Evolutionary conservation across 2,797 vertebrate species (phyloP).

Genomic region (Pogonophryne albipinna): DNA sequence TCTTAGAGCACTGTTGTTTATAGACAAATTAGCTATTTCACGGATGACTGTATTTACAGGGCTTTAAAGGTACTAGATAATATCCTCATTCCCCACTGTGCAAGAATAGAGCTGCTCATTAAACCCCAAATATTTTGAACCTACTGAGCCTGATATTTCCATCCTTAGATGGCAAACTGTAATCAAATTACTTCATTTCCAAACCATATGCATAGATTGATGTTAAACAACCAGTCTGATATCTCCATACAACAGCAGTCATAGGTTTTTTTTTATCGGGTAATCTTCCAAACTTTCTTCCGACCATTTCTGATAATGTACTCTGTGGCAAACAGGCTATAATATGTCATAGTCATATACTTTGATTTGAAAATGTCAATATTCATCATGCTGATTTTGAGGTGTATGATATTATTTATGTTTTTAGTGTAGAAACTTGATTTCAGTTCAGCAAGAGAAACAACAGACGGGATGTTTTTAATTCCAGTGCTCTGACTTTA

Average conservation of each 20-base stretch:
- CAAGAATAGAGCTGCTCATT: constrained; percentile 40
- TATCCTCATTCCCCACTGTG: constrained; percentile 39
- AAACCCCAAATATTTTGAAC: not conserved
- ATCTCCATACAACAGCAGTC: constrained; percentile 11
- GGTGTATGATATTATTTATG: not conserved
- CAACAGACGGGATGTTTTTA: constrained; percentile 28
- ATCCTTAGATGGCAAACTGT: constrained; percentile 1
- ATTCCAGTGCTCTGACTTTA: constrained; percentile 45
- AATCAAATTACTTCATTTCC: constrained; percentile 8
- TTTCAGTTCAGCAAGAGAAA: constrained; percentile 27
- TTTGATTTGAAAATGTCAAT: constrained; percentile 16
- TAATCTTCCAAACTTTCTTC: constrained; percentile 18
- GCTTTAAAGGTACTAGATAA: constrained; percentile 17
- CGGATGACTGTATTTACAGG: constrained; percentile 33
- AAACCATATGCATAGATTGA: constrained; percentile 13
- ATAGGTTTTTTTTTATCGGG: not conserved
- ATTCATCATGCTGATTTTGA: not conserved
- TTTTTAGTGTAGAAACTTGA: constrained; percentile 19
- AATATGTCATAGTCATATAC: constrained; percentile 11
- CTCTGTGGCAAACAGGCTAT: constrained; percentile 5
- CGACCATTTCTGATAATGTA: not conserved
- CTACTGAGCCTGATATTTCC: not conserved
- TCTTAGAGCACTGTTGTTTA: constrained; percentile 41
- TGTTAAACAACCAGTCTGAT: constrained; percentile 11
- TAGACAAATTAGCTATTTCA: constrained; percentile 48